These are phyloP conservation scores for Caenorhabditis sp. DNA, from an alignment of 2,888 invertebrate species.

Conservation along the genomic window DNA sequence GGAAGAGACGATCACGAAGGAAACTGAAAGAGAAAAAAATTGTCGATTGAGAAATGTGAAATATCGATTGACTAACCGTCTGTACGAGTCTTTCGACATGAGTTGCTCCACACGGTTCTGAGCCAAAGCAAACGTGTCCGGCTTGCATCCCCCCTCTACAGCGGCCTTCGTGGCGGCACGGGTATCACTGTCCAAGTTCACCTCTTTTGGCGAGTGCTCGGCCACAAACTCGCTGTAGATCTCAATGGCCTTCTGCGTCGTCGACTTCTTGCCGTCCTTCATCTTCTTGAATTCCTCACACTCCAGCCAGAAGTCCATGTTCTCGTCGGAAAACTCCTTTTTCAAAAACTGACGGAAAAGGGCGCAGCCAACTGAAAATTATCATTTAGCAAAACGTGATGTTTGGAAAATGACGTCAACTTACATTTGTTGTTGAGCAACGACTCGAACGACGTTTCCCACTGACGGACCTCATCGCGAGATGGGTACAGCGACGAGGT, in stretches of 20 bases:
- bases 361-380: slow-evolving; percentile 71
- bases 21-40: slow-evolving; percentile 62
- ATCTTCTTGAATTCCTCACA: slow-evolving; percentile 77
- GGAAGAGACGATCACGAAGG: slow-evolving; percentile 65
- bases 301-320: slow-evolving; percentile 76
- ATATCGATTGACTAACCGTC: slow-evolving; percentile 54
- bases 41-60: not conserved
- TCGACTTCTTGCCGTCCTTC: slow-evolving; percentile 72
- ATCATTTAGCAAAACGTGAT: slow-evolving; percentile 7
- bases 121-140: slow-evolving; percentile 75
- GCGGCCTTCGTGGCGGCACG: slow-evolving; percentile 74
- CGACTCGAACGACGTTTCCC: slow-evolving; percentile 72
- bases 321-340: slow-evolving; percentile 74
- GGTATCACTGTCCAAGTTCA: slow-evolving; percentile 76
- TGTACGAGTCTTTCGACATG: slow-evolving; percentile 76
- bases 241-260: slow-evolving; percentile 69
- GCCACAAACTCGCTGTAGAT: slow-evolving; percentile 72
- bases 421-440: slow-evolving; percentile 75
- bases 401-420: slow-evolving; percentile 42
- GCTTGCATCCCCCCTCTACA: slow-evolving; percentile 66
- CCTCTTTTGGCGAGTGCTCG: slow-evolving; percentile 73
- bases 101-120: slow-evolving; percentile 74
- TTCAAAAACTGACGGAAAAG: slow-evolving; percentile 75
- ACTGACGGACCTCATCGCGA: slow-evolving; percentile 72
- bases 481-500: slow-evolving; percentile 71